Conservation (phyloP, 2,113 vertebrate genomes). For the Myrmophylax atrothorax region DNA sequence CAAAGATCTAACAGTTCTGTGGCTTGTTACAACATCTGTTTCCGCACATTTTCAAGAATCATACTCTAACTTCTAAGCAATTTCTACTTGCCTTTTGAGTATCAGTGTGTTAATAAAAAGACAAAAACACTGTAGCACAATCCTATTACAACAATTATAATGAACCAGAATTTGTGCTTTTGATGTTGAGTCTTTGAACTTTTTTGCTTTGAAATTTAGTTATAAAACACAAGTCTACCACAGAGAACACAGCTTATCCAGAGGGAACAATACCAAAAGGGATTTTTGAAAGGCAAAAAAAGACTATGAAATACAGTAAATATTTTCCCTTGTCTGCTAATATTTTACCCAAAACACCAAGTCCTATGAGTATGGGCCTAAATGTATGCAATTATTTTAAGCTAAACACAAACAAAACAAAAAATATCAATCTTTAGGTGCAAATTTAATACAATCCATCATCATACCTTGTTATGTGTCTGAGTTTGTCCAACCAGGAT, state of each 20-base stretch:
- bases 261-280: conserved; percentile 44
- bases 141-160: conserved; percentile 66
- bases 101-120: conserved; percentile 56
- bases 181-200: conserved; percentile 68
- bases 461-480: conserved; percentile 94
- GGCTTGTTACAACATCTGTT: not conserved
- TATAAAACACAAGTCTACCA: conserved; percentile 52
- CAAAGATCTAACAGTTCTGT: not conserved
- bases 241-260: conserved; percentile 37
- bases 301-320: not conserved
- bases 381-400: not conserved
- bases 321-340: conserved; percentile 29
- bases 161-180: conserved; percentile 63
- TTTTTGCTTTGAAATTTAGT: conserved; percentile 63
- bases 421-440: not conserved
- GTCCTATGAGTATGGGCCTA: not conserved
- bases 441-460: not conserved
- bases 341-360: conserved; percentile 4
- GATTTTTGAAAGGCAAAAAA: conserved; percentile 3
- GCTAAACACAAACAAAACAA: conserved; percentile 9
- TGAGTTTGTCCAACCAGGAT: conserved; percentile 98
- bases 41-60: conserved; percentile 13
- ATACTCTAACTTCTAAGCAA: conserved; percentile 33
- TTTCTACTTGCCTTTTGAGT: conserved; percentile 51
- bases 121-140: conserved; percentile 58